A percentile compares a stretch with the other conserved stretches of the same genome.
Evolutionary conservation across 2,113 vertebrate species (phyloP).

Genomic region (Origma solitaria): DNA sequence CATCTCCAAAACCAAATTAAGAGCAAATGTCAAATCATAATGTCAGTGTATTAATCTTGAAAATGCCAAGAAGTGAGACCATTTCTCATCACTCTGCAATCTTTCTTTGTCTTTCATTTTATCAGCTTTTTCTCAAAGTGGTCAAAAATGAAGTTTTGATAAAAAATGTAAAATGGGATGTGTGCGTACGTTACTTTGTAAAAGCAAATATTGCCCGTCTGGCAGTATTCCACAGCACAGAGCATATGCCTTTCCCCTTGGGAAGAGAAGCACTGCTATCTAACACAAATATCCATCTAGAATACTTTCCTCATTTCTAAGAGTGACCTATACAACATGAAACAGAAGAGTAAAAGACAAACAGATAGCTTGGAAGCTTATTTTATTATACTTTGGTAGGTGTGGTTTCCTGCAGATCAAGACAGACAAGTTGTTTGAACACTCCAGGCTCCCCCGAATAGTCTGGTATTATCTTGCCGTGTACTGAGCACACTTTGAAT

Average conservation of each 20-base stretch:
- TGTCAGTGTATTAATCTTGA: background rate
- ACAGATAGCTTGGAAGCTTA: background rate
- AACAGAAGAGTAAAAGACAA: constrained; percentile 11
- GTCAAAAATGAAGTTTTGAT: background rate
- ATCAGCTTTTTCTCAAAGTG: background rate
- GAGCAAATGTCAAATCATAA: background rate
- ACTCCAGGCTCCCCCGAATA: background rate
- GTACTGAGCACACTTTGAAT: background rate
- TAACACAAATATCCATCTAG: background rate
- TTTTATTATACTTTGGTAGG: constrained; percentile 67
- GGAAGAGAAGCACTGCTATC: background rate
- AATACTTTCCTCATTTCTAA: background rate
- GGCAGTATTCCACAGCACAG: rapidly evolving
- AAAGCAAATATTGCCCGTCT: background rate
- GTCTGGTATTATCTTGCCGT: background rate
- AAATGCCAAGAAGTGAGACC: background rate
- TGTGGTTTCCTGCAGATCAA: constrained; percentile 21
- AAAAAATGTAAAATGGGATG: background rate
- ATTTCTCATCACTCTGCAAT: background rate
- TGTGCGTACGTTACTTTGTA: rapidly evolving
- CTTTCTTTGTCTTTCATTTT: background rate
- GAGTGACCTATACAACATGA: background rate
- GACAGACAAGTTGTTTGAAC: background rate
- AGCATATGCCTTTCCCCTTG: rapidly evolving
- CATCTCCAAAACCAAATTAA: background rate